Conservation (phyloP, 2,113 vertebrate genomes). For the Desmodus rotundus region DNA sequence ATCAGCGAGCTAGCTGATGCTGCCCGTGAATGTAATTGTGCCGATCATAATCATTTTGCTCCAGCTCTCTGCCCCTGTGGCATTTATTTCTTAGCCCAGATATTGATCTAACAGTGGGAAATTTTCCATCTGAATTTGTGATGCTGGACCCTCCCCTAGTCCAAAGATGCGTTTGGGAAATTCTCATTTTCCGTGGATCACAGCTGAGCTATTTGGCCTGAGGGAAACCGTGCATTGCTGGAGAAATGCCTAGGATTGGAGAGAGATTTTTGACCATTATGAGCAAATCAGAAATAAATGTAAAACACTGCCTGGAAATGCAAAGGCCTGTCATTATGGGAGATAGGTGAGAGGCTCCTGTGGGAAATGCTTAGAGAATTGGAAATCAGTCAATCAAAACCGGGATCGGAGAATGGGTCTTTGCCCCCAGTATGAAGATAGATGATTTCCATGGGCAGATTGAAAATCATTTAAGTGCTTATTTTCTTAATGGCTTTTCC, state of each 20-base stretch:
- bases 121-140: slow-evolving; percentile 73
- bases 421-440: slow-evolving; percentile 65
- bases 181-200: slow-evolving; percentile 77
- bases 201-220: slow-evolving; percentile 76
- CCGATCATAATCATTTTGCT: slow-evolving; percentile 74
- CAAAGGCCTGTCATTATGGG: slow-evolving; percentile 73
- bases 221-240: slow-evolving; percentile 68
- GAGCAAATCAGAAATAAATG: slow-evolving; percentile 78
- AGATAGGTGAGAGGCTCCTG: slow-evolving; percentile 73
- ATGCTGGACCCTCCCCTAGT: slow-evolving; percentile 65
- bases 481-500: slow-evolving; percentile 75
- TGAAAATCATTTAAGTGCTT: slow-evolving; percentile 78
- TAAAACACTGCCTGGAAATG: slow-evolving; percentile 76
- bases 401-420: slow-evolving; percentile 18
- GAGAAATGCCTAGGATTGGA: slow-evolving; percentile 70
- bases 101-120: slow-evolving; percentile 76
- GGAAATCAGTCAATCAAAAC: slow-evolving; percentile 76
- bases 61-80: slow-evolving; percentile 69
- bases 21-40: slow-evolving; percentile 65
- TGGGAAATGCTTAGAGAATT: slow-evolving; percentile 71
- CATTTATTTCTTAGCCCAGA: slow-evolving; percentile 74
- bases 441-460: slow-evolving; percentile 71
- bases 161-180: slow-evolving; percentile 66
- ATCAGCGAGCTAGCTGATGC: slow-evolving; percentile 60
- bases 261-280: slow-evolving; percentile 75